A percentile compares a stretch with the other conserved stretches of the same genome.
These are phyloP conservation scores for Mya arenaria DNA, from an alignment of 1,140 invertebrate genomes.

Conservation along the genomic window DNA sequence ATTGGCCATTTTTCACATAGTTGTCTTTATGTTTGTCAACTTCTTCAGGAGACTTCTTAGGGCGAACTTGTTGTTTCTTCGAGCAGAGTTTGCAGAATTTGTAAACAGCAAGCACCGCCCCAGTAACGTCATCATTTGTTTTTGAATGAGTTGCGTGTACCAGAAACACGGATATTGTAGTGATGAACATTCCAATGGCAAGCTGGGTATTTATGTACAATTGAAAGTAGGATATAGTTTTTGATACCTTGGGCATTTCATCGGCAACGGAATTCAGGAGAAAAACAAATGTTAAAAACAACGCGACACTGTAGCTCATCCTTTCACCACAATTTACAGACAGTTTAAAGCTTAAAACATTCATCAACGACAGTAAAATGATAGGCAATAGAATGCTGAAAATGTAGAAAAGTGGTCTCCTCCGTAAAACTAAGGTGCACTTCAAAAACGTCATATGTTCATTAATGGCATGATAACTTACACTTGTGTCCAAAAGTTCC, in stretches of 20 bases:
- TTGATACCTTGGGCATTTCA: neutral
- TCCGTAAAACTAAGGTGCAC: no score
- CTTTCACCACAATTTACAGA: slow-evolving; percentile 11
- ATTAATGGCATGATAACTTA: neutral
- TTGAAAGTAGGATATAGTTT: slow-evolving; percentile 6
- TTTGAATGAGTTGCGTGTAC: no score
- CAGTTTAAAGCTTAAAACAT: slow-evolving; percentile 24
- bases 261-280: neutral
- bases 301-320: slow-evolving; percentile 20
- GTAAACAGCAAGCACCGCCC: no score
- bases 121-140: no score
- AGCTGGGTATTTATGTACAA: no score
- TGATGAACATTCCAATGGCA: neutral
- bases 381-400: neutral
- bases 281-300: slow-evolving; percentile 25
- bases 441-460: no score
- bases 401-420: slow-evolving; percentile 30
- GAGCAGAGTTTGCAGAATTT: no score
- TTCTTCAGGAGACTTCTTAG: no score
- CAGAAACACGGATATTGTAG: no score
- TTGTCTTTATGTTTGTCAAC: no score
- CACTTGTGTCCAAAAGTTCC: neutral
- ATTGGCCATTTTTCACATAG: no score
- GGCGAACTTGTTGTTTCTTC: no score
- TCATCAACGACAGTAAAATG: slow-evolving; percentile 21